phyloP scores from a whole-genome alignment of 1,140 invertebrate genomes.

The Zaprionus tsacasi region DNA sequence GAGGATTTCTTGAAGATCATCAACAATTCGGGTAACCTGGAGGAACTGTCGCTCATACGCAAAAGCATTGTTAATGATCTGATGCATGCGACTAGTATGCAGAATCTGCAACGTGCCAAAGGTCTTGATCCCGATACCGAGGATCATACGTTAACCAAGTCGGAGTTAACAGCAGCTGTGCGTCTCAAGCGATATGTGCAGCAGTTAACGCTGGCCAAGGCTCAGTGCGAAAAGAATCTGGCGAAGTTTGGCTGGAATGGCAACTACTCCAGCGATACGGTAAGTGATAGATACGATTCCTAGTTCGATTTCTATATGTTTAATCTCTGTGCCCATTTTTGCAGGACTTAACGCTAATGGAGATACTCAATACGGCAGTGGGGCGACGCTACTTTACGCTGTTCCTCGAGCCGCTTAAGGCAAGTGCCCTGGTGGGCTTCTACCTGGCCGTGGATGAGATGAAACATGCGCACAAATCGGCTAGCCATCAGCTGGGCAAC shows the following conservation, averaged over 20 bases:
- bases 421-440: constrained; percentile 92
- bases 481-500: constrained; percentile 94
- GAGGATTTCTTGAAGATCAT: constrained; percentile 95
- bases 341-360: constrained; percentile 87
- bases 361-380: constrained; percentile 89
- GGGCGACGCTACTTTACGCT: constrained; percentile 90
- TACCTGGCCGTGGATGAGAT: constrained; percentile 95
- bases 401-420: constrained; percentile 92
- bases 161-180: constrained; percentile 89
- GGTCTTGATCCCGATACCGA: constrained; percentile 89
- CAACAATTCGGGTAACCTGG: constrained; percentile 91
- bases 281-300: constrained; percentile 16
- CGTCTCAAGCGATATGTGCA: constrained; percentile 91
- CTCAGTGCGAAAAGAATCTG: constrained; percentile 92
- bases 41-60: constrained; percentile 92
- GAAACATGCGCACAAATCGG: constrained; percentile 88
- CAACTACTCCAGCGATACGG: constrained; percentile 87
- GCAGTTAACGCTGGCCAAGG: constrained; percentile 93
- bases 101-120: constrained; percentile 94
- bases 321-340: background rate
- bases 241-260: constrained; percentile 91
- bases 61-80: constrained; percentile 95
- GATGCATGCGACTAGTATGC: constrained; percentile 96
- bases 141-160: constrained; percentile 86
- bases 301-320: background rate